Evolutionary conservation across 2,888 invertebrate genomes (phyloP).

Genomic region (Candidula unifasciata): DNA sequence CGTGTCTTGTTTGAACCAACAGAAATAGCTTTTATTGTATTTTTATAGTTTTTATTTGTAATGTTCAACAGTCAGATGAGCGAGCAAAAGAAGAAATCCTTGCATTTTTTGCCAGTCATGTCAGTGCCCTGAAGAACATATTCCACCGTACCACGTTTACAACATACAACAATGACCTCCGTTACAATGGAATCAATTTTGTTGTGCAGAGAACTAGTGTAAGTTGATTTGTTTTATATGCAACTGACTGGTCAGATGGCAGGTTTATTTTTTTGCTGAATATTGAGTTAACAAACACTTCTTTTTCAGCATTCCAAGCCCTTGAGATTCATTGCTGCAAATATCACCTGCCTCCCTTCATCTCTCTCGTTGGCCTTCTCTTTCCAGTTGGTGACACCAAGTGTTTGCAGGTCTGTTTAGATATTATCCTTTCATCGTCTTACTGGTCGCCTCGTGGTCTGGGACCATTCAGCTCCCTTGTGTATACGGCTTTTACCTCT

Average conservation of each 20-base stretch:
- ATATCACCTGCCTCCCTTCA: too few species aligned
- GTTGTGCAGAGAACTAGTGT: slow-evolving; percentile 74
- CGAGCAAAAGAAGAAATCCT: slow-evolving; percentile 97
- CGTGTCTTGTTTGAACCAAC: too few species aligned
- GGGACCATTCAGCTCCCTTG: too few species aligned
- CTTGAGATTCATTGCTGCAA: too few species aligned
- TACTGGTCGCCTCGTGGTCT: too few species aligned
- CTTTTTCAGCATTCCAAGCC: too few species aligned
- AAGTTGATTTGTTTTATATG: slow-evolving; percentile 47
- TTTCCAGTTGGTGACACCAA: too few species aligned
- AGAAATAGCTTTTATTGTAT: too few species aligned
- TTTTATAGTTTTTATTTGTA: slow-evolving; percentile 13
- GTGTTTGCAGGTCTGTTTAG: too few species aligned
- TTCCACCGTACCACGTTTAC: slow-evolving; percentile 71
- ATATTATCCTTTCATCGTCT: too few species aligned
- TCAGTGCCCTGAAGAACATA: slow-evolving; percentile 90
- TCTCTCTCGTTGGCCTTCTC: too few species aligned
- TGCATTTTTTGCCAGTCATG: slow-evolving; percentile 97
- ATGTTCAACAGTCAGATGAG: slow-evolving; percentile 60
- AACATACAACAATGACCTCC: slow-evolving; percentile 55
- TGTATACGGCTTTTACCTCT: too few species aligned
- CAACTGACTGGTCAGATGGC: not conserved
- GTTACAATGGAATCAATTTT: slow-evolving; percentile 70
- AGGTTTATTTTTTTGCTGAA: not conserved
- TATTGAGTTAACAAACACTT: not conserved